Evolutionary conservation across 1,140 invertebrate species (phyloP).

Genomic region (Leptinotarsa undecemlineata): DNA sequence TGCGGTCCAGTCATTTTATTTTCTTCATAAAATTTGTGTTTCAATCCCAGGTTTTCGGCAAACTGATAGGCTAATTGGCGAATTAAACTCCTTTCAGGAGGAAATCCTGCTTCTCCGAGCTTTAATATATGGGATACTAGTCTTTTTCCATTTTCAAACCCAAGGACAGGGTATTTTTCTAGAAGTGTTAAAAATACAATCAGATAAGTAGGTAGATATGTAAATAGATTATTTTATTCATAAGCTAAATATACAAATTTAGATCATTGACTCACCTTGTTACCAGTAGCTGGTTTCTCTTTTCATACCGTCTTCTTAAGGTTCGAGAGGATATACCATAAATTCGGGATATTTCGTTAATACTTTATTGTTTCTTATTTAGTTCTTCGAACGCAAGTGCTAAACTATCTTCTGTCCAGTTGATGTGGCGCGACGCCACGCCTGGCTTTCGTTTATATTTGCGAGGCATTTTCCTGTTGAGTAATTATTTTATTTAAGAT

Average conservation of each 20-base stretch:
- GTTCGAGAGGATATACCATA: constrained; percentile 11
- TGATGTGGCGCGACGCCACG: constrained; percentile 34
- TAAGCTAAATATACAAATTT: constrained; percentile 6
- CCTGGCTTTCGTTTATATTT: constrained; percentile 58
- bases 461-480: constrained; percentile 58
- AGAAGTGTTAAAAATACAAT: constrained; percentile 20
- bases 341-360: constrained; percentile 8
- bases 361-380: not conserved
- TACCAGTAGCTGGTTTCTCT: constrained; percentile 26
- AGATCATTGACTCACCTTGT: constrained; percentile 29
- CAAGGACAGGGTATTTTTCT: constrained; percentile 18
- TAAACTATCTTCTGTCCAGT: constrained; percentile 16
- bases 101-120: constrained; percentile 38
- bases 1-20: constrained; percentile 38
- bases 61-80: constrained; percentile 44
- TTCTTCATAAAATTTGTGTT: constrained; percentile 41
- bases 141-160: too few species aligned
- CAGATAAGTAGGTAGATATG: constrained; percentile 32
- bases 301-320: constrained; percentile 13
- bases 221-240: constrained; percentile 8
- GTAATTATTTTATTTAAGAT: constrained; percentile 21
- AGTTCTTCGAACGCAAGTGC: constrained; percentile 9
- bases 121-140: constrained; percentile 48
- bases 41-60: constrained; percentile 38
- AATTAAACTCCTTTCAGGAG: too few species aligned